These are phyloP conservation scores for Globodera rostochiensis DNA, from an alignment of 1,140 invertebrate genomes.

Conservation along the genomic window DNA sequence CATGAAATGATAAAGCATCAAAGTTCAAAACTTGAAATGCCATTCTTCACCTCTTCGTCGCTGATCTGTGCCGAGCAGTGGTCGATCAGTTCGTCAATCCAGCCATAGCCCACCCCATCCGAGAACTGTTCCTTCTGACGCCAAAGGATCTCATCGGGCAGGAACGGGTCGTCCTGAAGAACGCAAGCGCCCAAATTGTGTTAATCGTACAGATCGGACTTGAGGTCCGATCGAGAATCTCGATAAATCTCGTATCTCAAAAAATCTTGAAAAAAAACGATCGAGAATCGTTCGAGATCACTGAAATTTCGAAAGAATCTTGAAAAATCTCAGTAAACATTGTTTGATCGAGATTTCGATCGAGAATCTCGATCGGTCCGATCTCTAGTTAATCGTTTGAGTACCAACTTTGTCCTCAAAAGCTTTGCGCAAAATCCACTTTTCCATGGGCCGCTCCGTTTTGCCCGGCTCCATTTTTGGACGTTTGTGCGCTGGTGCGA, in stretches of 20 bases:
- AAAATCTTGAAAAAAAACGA: too few relatives aligned
- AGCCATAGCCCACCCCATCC: constrained; percentile 64
- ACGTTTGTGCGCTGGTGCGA: constrained; percentile 50
- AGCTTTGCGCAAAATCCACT: constrained; percentile 60
- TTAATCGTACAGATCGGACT: too few relatives aligned
- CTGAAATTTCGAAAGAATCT: too few relatives aligned
- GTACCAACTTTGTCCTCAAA: constrained; percentile 54
- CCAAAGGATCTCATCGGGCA: constrained; percentile 63
- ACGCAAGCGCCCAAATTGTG: too few relatives aligned
- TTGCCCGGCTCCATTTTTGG: constrained; percentile 46
- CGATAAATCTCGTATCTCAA: too few relatives aligned
- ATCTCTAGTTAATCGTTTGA: too few relatives aligned
- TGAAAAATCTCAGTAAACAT: background rate
- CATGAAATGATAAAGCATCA: background rate
- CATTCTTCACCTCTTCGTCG: constrained; percentile 56
- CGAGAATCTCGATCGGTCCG: constrained; percentile 29
- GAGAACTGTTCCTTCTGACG: constrained; percentile 65
- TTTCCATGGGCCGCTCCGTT: constrained; percentile 50
- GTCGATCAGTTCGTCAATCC: constrained; percentile 62
- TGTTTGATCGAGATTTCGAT: background rate
- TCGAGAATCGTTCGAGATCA: too few relatives aligned
- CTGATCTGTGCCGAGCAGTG: constrained; percentile 52
- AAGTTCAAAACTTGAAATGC: too few relatives aligned
- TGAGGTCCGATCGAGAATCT: too few relatives aligned
- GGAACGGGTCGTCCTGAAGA: constrained; percentile 58